phyloP scores from a whole-genome alignment of 2,113 vertebrate genomes.

The Pituophis catenifer region DNA sequence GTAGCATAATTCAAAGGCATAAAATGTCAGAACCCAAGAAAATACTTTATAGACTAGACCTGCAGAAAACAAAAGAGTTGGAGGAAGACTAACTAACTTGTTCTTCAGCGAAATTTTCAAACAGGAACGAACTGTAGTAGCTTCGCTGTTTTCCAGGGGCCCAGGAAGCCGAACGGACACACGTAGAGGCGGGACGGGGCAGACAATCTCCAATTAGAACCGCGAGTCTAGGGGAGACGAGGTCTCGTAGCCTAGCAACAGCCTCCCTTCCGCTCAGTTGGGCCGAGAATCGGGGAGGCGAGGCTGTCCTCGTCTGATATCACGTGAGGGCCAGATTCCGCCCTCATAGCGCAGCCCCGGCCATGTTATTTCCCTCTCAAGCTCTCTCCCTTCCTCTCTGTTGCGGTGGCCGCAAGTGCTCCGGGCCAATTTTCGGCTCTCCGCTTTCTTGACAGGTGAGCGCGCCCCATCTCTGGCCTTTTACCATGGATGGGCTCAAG shows the following conservation, averaged over 20 bases:
- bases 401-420: neutral
- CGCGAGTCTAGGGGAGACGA: no score
- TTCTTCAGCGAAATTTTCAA: neutral
- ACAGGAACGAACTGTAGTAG: fast-evolving
- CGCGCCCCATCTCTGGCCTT: no score
- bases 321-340: neutral
- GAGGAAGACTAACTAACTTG: neutral
- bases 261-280: neutral
- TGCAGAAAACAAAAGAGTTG: neutral
- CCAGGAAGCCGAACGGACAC: neutral
- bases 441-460: conserved; percentile 25
- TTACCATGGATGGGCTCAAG: no score
- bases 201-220: neutral
- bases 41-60: neutral
- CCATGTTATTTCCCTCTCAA: neutral
- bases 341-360: neutral
- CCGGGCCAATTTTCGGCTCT: fast-evolving
- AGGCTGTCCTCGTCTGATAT: neutral
- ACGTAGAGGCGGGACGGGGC: neutral
- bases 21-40: neutral
- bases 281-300: neutral
- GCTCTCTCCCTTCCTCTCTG: neutral
- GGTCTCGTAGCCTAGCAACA: neutral
- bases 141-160: neutral
- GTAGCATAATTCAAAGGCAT: neutral